Conservation (phyloP, 2,888 invertebrate species). For the Euzetes globulus region DNA sequence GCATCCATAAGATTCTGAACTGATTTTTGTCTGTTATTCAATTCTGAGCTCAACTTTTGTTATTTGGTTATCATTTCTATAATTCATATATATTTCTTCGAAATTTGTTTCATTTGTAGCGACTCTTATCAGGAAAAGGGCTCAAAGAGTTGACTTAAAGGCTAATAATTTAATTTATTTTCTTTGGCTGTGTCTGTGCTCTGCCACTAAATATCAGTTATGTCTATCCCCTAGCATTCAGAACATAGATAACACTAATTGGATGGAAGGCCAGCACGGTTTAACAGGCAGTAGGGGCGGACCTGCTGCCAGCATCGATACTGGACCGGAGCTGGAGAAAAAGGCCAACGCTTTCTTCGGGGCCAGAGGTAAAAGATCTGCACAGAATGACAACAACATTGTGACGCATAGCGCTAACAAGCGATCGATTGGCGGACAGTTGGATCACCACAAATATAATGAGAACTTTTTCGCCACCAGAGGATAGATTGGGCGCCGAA, state of each 20-base stretch:
- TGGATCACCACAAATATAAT: background rate
- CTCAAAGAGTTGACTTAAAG: background rate
- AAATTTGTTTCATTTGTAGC: too few species aligned
- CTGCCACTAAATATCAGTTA: too few species aligned
- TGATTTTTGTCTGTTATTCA: too few species aligned
- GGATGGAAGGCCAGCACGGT: background rate
- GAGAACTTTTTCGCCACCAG: constrained; percentile 8
- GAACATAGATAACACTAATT: background rate
- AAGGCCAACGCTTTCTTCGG: constrained; percentile 8
- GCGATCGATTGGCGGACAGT: background rate
- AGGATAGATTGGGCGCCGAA: too few species aligned
- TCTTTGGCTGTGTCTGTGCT: too few species aligned
- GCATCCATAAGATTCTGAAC: too few species aligned
- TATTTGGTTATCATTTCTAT: too few species aligned
- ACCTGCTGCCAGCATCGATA: background rate
- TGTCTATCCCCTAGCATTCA: background rate
- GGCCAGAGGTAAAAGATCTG: constrained; percentile 7
- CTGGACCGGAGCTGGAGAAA: background rate
- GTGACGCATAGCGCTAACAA: background rate
- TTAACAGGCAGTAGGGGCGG: too few species aligned
- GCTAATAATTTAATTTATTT: background rate
- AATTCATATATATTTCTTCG: too few species aligned
- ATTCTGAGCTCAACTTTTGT: too few species aligned
- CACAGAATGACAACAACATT: background rate
- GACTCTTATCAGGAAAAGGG: too few species aligned